Percentiles rank a stretch among this genome's conserved stretches.
Conservation (phyloP, 2,888 invertebrate species). For the Ashinkailepas kermadecensis region DNA sequence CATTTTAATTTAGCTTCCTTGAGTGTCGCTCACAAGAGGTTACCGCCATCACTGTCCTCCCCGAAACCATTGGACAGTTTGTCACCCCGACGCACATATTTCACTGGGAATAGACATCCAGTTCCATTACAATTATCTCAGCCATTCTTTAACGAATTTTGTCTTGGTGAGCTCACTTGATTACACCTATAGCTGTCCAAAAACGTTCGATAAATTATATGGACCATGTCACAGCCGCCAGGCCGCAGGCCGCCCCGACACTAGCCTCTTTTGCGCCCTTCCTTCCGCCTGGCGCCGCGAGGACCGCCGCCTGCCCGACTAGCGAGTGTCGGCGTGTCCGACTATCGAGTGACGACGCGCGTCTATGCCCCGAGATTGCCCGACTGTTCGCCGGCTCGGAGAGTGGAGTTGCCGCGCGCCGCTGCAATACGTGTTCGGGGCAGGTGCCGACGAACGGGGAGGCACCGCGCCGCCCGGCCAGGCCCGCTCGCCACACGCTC, state of each 20-base stretch:
- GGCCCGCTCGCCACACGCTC: neutral
- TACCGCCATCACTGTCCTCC: neutral
- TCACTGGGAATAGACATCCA: neutral
- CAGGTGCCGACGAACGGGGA: neutral
- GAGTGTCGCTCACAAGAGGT: neutral
- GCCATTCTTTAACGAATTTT: neutral
- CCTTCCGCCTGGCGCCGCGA: neutral
- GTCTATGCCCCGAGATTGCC: conserved; percentile 17
- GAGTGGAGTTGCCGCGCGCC: neutral
- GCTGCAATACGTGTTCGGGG: neutral
- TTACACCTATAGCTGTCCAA: conserved; percentile 6
- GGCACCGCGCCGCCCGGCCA: neutral
- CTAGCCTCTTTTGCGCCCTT: neutral
- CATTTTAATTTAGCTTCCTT: neutral
- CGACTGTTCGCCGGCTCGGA: neutral
- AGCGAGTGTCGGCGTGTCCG: conserved; percentile 1
- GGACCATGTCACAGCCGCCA: neutral
- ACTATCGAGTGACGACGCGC: conserved; percentile 14
- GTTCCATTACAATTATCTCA: neutral
- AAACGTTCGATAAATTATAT: neutral
- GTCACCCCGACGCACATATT: neutral
- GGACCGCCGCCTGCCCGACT: neutral
- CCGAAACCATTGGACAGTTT: neutral
- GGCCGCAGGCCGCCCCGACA: neutral
- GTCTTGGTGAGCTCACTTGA: neutral